A percentile compares a stretch with the other conserved stretches of the same genome.
Evolutionary conservation across 2,888 invertebrate species (phyloP).

Genomic region (Beris chalybata): DNA sequence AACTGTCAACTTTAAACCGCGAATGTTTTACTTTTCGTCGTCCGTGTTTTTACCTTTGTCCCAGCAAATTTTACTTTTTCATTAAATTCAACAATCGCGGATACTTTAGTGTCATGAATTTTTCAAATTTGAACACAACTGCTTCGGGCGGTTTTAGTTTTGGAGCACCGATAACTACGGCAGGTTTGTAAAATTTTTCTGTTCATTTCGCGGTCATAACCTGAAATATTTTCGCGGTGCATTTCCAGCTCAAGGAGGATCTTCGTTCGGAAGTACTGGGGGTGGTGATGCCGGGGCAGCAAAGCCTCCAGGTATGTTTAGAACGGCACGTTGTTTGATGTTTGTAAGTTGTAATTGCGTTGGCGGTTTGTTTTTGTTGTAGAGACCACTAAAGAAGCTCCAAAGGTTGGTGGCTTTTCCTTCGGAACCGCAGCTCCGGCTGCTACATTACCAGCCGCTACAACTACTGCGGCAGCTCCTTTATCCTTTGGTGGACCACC

Average conservation of each 20-base stretch:
- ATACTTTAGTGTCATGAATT: conserved; percentile 7
- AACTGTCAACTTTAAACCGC: too few species aligned
- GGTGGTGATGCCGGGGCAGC: conserved; percentile 47
- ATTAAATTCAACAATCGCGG: too few species aligned
- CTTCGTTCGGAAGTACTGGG: conserved; percentile 42
- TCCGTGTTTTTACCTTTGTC: too few species aligned
- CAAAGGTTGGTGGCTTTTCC: conserved; percentile 36
- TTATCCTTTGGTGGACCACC: conserved; percentile 15
- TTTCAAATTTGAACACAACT: conserved; percentile 18
- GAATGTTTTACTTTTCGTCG: too few species aligned
- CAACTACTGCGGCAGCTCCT: conserved; percentile 21
- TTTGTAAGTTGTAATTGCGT: conserved; percentile 6
- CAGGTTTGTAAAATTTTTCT: background rate
- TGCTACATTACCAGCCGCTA: conserved; percentile 31
- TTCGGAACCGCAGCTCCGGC: conserved; percentile 38
- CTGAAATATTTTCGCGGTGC: too few species aligned
- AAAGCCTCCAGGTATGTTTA: conserved; percentile 30
- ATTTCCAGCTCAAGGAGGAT: conserved; percentile 8
- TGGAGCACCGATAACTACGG: conserved; percentile 26
- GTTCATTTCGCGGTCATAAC: too few species aligned
- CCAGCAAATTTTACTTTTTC: too few species aligned
- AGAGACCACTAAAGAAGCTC: conserved; percentile 38
- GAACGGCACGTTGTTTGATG: background rate
- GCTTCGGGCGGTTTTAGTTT: conserved; percentile 30
- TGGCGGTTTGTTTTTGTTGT: conserved; percentile 11